phyloP scores from a whole-genome alignment of 2,888 invertebrate species.

The Iselma pallidipennis region DNA sequence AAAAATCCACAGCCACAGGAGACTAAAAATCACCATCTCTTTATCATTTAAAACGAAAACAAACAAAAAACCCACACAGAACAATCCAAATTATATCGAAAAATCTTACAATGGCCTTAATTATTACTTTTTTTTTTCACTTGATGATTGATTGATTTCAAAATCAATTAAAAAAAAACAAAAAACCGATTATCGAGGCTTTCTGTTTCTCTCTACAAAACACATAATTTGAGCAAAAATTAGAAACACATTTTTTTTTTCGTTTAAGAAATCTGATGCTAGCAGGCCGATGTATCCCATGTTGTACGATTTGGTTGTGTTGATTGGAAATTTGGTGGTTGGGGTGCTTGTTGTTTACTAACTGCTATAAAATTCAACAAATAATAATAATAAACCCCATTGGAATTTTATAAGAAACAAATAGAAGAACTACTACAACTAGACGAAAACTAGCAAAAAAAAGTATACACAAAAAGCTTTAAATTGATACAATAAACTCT shows the following conservation, averaged over 20 bases:
- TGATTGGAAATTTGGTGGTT: constrained; percentile 62
- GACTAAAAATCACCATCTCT: constrained; percentile 8
- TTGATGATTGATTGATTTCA: background rate
- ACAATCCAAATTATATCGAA: background rate
- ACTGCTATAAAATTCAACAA: constrained; percentile 46
- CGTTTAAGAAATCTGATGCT: constrained; percentile 37
- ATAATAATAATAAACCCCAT: background rate
- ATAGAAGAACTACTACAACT: too few species aligned
- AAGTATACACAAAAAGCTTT: constrained; percentile 1
- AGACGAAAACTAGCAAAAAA: background rate
- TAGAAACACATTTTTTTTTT: too few species aligned
- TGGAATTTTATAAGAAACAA: too few species aligned
- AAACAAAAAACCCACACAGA: background rate
- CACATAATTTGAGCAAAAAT: background rate
- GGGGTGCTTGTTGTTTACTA: constrained; percentile 66
- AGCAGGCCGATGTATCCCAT: constrained; percentile 58
- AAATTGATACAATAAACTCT: background rate
- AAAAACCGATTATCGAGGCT: too few species aligned
- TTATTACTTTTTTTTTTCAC: too few species aligned
- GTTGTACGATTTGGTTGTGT: constrained; percentile 58
- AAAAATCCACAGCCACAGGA: constrained; percentile 27
- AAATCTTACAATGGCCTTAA: background rate
- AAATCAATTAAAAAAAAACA: too few species aligned
- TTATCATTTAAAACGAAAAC: background rate
- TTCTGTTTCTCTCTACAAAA: too few species aligned